phyloP scores from a whole-genome alignment of 1,140 invertebrate genomes.

The Drosophila persimilis region DNA sequence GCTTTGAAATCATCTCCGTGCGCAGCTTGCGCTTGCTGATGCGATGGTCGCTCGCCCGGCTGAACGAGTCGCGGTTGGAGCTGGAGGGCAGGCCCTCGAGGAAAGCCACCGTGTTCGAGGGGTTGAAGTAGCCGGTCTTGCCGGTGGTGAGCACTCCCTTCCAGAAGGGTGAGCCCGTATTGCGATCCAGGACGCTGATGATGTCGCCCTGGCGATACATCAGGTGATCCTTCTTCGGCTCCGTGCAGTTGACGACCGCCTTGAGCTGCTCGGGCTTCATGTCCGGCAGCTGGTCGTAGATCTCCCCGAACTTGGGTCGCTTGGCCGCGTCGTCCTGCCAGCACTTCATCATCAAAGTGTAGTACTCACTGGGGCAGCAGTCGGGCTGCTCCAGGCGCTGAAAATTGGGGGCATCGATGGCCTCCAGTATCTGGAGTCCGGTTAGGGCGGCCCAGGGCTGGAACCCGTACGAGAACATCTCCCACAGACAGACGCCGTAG shows the following conservation, averaged over 20 bases:
- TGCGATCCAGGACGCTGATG: constrained; percentile 96
- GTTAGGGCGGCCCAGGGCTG: constrained; percentile 98
- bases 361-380: constrained; percentile 97
- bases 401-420: constrained; percentile 96
- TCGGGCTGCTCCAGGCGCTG: constrained; percentile 96
- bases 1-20: constrained; percentile 97
- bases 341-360: constrained; percentile 95
- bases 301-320: constrained; percentile 95
- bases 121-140: constrained; percentile 95
- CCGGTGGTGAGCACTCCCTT: constrained; percentile 93
- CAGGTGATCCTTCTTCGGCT: constrained; percentile 87
- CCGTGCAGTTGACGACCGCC: constrained; percentile 83
- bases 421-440: constrained; percentile 97
- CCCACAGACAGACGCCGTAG: constrained; percentile 99
- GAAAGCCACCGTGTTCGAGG: constrained; percentile 94
- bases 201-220: constrained; percentile 94
- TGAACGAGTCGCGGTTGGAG: constrained; percentile 79
- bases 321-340: constrained; percentile 96
- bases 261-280: constrained; percentile 96
- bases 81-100: constrained; percentile 89
- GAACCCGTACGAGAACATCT: constrained; percentile 99
- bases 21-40: constrained; percentile 88
- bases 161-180: constrained; percentile 87
- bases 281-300: constrained; percentile 91
- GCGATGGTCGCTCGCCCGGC: constrained; percentile 77